Base-by-base conservation (phyloP, 2,113 vertebrate species). In the Montifringilla adamsi region DNA sequence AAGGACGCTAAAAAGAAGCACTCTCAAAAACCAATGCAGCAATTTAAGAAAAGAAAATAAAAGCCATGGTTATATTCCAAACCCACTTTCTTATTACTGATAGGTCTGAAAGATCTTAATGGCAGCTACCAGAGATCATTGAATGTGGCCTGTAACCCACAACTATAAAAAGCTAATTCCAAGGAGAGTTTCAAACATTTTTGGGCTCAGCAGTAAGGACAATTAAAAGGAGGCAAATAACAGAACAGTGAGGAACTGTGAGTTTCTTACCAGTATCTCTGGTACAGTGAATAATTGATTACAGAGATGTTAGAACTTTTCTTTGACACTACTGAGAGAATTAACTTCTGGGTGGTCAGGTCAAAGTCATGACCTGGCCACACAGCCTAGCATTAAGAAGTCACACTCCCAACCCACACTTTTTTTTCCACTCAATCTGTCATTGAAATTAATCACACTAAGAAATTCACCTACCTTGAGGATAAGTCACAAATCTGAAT, bases 161-260 rank as follows among this genome's bases (percentile, higher is more conserved):
- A 73, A n/a, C 49, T 88, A 85, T 85, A 66, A 95, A 95, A 93
- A 89, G 33, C 33, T 55, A 74, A 81, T 92, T 90, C 55, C 60
- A 74, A 79, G 22, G 22, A 80, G 14, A 26, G 27, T 89, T 81
- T 84, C 35, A 53, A 47, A 35, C 21, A 55, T 11, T 84, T 67
- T 28, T 35, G 8, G n/a, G 21, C 47, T 91, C 39, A 80, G 50
- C 37, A 89, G 47, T 70, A 66, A 55, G 21, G 16, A 17, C 37
- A 77, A 81, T 90, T 86, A 92, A 77, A 50, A 69, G 41, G 79
- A 41, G 24, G 27, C 24, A 80, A 90, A 33, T 46, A 80, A 49
- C 23, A 83, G 52, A 87, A 11, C n/a, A n/a, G 8, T 80, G 63
- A 72, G 39, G 89, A 93, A 89, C 41, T 41, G 2, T 24, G 16